These are phyloP conservation scores for Tor tambroides DNA, from an alignment of 2,113 vertebrate genomes.

Conservation along the genomic window DNA sequence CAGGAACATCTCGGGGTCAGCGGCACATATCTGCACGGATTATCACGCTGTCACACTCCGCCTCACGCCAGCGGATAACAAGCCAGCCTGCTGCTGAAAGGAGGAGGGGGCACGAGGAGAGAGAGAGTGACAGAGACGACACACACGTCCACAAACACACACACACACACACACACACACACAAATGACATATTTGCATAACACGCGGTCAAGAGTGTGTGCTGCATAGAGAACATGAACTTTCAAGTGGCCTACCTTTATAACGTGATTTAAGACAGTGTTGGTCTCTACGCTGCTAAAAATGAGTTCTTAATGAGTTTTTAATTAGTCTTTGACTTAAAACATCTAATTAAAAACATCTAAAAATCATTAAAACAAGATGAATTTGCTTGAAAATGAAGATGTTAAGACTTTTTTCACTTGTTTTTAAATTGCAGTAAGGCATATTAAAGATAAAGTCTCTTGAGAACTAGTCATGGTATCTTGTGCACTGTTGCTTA, in stretches of 20 bases:
- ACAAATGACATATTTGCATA: constrained; percentile 6
- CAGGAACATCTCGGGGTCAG: constrained; percentile 66
- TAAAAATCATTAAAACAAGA: background rate
- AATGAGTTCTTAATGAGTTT: background rate
- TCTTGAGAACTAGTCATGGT: background rate
- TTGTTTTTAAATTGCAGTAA: background rate
- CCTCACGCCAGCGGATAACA: constrained; percentile 57
- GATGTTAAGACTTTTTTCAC: background rate
- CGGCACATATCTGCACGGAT: constrained; percentile 71
- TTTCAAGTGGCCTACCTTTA: constrained; percentile 20
- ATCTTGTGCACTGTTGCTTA: background rate
- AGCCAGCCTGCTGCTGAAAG: constrained; percentile 59
- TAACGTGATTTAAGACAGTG: background rate
- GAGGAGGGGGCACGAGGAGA: constrained; percentile 31
- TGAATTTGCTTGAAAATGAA: background rate
- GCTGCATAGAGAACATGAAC: background rate
- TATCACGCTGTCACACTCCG: constrained; percentile 66
- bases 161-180: no score
- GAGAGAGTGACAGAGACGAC: constrained; percentile 56
- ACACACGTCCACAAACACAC: constrained; percentile 5
- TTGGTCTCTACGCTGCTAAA: background rate
- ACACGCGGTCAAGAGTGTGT: background rate
- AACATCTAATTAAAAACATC: background rate
- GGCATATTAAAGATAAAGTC: background rate
- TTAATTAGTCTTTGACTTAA: constrained; percentile 7